A percentile compares a stretch with the other conserved stretches of the same genome.
Evolutionary conservation across 2,888 invertebrate genomes (phyloP).

Genomic region (Acholoe squamosa): DNA sequence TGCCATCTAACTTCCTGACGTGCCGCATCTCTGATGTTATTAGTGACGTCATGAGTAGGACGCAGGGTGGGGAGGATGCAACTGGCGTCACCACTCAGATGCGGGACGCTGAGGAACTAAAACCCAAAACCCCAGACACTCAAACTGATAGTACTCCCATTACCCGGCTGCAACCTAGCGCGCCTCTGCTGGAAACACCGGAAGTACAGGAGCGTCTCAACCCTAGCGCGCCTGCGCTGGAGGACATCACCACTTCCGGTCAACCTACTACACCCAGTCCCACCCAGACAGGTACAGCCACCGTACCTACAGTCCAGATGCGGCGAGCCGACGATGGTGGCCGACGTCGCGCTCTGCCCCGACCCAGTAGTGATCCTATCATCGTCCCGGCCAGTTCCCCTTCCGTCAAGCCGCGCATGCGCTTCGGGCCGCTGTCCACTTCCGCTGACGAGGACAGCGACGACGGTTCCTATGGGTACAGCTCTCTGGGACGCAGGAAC

Average conservation of each 20-base stretch:
- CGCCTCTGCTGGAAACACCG: background rate
- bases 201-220: background rate
- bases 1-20: background rate
- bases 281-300: background rate
- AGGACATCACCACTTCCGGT: background rate
- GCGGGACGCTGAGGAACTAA: too few relatives aligned
- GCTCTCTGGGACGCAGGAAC: background rate
- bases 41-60: background rate
- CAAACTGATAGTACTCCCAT: too few relatives aligned
- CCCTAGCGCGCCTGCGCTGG: slow-evolving; percentile 16
- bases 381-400: background rate
- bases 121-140: too few relatives aligned
- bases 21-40: background rate
- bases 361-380: background rate
- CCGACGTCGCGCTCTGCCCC: background rate
- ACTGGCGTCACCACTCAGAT: background rate
- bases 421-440: background rate
- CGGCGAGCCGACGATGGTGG: background rate
- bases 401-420: background rate
- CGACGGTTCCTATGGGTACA: background rate
- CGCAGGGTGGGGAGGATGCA: background rate
- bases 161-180: background rate
- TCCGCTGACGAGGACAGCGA: background rate
- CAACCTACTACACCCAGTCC: background rate
- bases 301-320: background rate